Evolutionary conservation across 2,797 vertebrate species (phyloP).

Genomic region (Chloroceryle amazona): DNA sequence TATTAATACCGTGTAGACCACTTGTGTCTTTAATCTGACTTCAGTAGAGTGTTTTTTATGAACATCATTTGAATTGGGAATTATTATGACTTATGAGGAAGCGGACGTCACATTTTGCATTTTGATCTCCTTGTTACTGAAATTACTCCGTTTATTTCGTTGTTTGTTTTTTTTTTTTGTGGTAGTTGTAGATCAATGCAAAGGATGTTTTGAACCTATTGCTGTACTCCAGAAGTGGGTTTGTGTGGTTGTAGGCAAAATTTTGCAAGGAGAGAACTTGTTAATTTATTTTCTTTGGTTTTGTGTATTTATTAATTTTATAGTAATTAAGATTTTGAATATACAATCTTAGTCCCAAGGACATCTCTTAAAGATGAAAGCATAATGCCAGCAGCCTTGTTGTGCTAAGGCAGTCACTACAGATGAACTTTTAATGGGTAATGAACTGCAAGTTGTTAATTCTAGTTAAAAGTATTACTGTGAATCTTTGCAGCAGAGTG

Average conservation of each 20-base stretch:
- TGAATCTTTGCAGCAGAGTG: neutral
- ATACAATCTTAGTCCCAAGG: neutral
- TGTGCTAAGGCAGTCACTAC: neutral
- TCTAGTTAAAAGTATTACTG: neutral
- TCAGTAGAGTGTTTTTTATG: neutral
- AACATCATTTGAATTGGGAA: neutral
- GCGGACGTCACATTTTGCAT: fast-evolving
- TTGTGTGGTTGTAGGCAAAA: neutral
- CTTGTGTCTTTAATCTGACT: neutral
- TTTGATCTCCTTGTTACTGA: neutral
- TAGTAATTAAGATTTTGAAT: neutral
- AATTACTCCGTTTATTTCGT: neutral
- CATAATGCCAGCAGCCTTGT: neutral
- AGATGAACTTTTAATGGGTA: neutral
- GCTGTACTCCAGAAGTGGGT: neutral
- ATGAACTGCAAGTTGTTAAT: neutral
- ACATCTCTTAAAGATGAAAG: neutral
- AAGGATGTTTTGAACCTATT: neutral
- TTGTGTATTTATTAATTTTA: neutral
- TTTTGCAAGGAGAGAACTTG: neutral
- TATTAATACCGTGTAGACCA: neutral
- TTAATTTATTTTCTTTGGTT: neutral
- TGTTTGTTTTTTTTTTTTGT: neutral
- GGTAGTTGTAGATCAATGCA: neutral
- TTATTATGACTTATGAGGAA: neutral